These are phyloP conservation scores for Hystrix brachyura DNA, from an alignment of 2,113 vertebrate species.

Conservation along the genomic window DNA sequence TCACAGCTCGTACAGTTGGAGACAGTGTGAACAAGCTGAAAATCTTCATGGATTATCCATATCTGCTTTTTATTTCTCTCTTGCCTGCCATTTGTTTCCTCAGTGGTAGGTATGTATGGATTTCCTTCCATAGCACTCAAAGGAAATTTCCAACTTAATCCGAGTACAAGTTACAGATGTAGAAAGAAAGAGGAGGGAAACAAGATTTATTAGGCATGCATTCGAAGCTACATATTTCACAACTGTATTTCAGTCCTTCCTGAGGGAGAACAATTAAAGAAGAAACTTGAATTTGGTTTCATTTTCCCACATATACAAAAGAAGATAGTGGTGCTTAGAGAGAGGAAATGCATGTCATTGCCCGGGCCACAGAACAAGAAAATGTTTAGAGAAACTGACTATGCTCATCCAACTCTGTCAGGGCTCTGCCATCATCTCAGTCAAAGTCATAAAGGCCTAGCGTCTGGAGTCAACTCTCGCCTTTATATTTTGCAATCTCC, in stretches of 20 bases:
- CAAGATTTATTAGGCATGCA: not conserved
- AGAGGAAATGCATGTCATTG: not conserved
- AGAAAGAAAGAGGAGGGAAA: not conserved
- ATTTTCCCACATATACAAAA: not conserved
- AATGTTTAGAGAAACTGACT: not conserved
- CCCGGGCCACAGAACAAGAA: not conserved
- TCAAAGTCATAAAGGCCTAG: not conserved
- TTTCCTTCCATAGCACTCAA: not conserved
- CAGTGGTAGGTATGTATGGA: not conserved
- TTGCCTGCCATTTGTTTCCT: not conserved
- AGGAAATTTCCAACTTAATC: not conserved
- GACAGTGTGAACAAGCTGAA: not conserved
- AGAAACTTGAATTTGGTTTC: not conserved
- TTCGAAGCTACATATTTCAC: not conserved
- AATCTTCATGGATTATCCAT: not conserved
- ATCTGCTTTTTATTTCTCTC: not conserved
- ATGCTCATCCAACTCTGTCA: rapidly evolving
- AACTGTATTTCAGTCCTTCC: not conserved
- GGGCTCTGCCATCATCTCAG: not conserved
- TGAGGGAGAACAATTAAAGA: not conserved
- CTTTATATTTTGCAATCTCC: not conserved
- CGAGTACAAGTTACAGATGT: not conserved
- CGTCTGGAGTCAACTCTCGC: not conserved
- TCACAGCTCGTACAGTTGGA: not conserved
- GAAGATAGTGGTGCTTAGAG: not conserved